phyloP scores from a whole-genome alignment of 2,888 invertebrate species.

The Petrolisthes cinctipes region DNA sequence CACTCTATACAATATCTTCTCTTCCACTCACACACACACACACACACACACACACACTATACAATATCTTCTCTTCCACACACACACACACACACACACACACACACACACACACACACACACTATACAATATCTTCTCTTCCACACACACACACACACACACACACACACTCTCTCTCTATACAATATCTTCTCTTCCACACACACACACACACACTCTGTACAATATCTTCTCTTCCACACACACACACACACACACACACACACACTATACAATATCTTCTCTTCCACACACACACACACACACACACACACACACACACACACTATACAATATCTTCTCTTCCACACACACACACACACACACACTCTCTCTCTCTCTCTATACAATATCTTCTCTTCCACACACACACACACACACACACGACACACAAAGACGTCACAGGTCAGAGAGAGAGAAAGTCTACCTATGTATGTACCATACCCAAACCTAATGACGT shows the following conservation, averaged over 20 bases:
- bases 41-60: no score
- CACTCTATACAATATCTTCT: no score
- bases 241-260: background rate
- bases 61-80: no score
- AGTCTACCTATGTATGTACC: background rate
- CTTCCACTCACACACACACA: no score
- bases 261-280: background rate
- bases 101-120: slow-evolving; percentile 12
- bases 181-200: background rate
- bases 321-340: background rate
- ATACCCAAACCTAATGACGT: background rate
- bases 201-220: background rate
- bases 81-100: background rate
- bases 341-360: background rate
- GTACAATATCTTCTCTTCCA: background rate
- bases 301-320: no score
- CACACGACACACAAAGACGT: background rate
- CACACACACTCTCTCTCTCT: background rate
- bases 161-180: background rate
- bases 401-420: background rate
- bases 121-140: no score
- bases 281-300: no score
- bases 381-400: background rate
- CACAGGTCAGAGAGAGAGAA: background rate
- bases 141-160: background rate